phyloP scores from a whole-genome alignment of 2,797 vertebrate species.

The Novumbra hubbsi region DNA sequence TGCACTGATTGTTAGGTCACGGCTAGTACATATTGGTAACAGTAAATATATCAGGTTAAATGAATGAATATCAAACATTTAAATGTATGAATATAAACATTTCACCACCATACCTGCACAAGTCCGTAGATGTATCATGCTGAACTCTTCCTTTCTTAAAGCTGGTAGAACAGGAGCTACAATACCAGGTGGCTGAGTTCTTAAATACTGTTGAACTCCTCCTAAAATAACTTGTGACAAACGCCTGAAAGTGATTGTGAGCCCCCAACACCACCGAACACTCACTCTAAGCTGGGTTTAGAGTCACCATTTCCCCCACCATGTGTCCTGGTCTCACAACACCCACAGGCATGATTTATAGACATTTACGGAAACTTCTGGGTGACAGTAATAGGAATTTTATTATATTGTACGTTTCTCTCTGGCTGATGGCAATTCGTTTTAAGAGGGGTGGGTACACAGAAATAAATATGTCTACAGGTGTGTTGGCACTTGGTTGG shows the following conservation, averaged over 20 bases:
- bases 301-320: not conserved
- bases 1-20: not conserved
- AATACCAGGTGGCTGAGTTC: not conserved
- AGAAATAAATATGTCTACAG: not conserved
- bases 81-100: not conserved
- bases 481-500: not conserved
- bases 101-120: not conserved
- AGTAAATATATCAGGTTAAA: not conserved
- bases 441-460: not conserved
- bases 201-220: conserved; percentile 66
- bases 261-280: not conserved
- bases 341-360: not conserved
- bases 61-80: not conserved
- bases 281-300: not conserved
- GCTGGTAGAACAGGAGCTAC: not conserved
- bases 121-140: not conserved
- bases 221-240: conserved; percentile 74
- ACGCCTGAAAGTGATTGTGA: conserved; percentile 30
- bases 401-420: not conserved
- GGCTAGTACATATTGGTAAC: not conserved
- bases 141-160: not conserved
- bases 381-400: not conserved
- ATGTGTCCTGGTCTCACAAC: conserved; percentile 1
- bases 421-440: not conserved
- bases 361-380: not conserved